A percentile compares a stretch with the other conserved stretches of the same genome.
These are phyloP conservation scores for Myopa testacea DNA, from an alignment of 2,888 invertebrate species.

Conservation along the genomic window DNA sequence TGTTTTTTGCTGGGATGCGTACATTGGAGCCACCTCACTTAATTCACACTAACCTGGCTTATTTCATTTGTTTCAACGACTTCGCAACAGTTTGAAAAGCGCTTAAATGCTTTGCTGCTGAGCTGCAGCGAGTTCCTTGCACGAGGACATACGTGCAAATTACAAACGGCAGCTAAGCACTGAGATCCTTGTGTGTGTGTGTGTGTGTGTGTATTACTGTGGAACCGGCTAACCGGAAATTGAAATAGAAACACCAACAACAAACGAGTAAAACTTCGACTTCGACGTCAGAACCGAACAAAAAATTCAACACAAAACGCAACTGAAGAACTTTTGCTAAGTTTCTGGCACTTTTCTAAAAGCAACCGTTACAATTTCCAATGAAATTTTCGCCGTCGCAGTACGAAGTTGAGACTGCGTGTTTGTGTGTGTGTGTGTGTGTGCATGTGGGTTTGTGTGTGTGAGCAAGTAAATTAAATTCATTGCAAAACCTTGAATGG, in stretches of 20 bases:
- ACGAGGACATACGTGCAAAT: background rate
- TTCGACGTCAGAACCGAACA: background rate
- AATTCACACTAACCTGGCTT: slow-evolving; percentile 34
- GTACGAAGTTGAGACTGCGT: background rate
- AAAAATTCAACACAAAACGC: background rate
- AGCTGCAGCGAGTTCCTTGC: background rate
- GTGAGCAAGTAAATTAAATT: slow-evolving; percentile 45
- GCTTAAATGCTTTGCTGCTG: slow-evolving; percentile 25
- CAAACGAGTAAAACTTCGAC: background rate
- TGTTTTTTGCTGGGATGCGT: too few species aligned
- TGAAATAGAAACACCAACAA: slow-evolving; percentile 7
- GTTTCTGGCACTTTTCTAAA: slow-evolving; percentile 21
- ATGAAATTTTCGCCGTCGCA: background rate
- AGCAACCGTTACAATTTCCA: slow-evolving; percentile 29
- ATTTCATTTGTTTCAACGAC: slow-evolving; percentile 38
- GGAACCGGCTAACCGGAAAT: slow-evolving; percentile 8
- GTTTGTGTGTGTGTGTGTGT: slow-evolving; percentile 36
- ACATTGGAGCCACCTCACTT: slow-evolving; percentile 24
- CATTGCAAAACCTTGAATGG: slow-evolving; percentile 54
- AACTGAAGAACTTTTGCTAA: slow-evolving; percentile 23
- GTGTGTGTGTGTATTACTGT: background rate
- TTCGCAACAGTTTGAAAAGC: slow-evolving; percentile 37
- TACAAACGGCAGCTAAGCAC: background rate
- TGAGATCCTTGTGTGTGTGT: background rate
- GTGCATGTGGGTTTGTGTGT: slow-evolving; percentile 34